These are phyloP conservation scores for Condylostylus longicornis DNA, from an alignment of 1,140 invertebrate genomes.

Conservation along the genomic window DNA sequence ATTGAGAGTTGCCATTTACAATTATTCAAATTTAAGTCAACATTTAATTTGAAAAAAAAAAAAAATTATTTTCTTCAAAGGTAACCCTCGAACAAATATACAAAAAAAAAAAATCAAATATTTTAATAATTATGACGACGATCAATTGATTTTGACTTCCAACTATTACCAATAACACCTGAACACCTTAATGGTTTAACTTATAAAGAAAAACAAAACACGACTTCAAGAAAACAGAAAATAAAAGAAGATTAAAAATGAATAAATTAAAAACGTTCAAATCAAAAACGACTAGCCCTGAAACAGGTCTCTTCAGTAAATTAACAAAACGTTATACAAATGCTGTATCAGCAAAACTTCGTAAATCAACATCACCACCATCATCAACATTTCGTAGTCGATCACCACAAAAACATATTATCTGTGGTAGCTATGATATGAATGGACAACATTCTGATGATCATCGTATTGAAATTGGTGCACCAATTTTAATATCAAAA, in stretches of 20 bases:
- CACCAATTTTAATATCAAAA: conserved; percentile 28
- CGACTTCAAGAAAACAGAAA: too few relatives aligned
- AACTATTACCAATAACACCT: neutral
- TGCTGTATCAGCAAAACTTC: conserved; percentile 20
- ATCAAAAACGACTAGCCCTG: conserved; percentile 10
- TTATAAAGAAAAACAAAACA: too few relatives aligned
- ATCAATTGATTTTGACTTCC: neutral
- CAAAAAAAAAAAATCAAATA: too few relatives aligned
- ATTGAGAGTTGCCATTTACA: too few relatives aligned
- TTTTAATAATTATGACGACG: too few relatives aligned
- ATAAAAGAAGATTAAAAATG: conserved; percentile 11
- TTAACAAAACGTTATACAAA: conserved; percentile 29
- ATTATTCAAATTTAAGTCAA: too few relatives aligned
- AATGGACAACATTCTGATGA: conserved; percentile 27
- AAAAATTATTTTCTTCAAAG: too few relatives aligned
- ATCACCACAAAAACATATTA: conserved; percentile 15
- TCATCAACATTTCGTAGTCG: conserved; percentile 9
- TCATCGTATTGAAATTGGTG: conserved; percentile 28
- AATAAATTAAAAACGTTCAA: conserved; percentile 28
- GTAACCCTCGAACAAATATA: too few relatives aligned
- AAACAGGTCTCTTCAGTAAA: conserved; percentile 19
- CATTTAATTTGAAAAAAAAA: too few relatives aligned
- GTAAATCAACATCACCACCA: conserved; percentile 17
- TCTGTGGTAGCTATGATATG: conserved; percentile 29
- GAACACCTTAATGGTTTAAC: neutral